Percentiles rank a stretch among this genome's conserved stretches.
These are phyloP conservation scores for Ochotona curzoniae DNA, from an alignment of 2,113 vertebrate species.

Conservation along the genomic window DNA sequence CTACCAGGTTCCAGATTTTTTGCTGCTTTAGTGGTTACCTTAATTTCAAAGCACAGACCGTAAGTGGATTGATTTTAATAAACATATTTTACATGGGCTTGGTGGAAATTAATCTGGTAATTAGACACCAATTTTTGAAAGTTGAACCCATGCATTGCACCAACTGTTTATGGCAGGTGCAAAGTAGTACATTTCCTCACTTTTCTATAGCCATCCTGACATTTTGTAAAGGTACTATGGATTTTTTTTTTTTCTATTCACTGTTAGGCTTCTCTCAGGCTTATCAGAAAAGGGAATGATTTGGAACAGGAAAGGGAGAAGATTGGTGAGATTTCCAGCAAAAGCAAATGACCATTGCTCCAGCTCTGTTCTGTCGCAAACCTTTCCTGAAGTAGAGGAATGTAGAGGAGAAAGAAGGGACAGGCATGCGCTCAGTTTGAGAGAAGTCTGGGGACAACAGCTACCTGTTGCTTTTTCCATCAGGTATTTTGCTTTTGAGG, in stretches of 20 bases:
- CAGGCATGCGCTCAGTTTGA: not conserved
- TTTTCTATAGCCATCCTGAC: not conserved
- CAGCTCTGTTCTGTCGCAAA: not conserved
- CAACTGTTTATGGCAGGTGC: not conserved
- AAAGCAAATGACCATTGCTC: not conserved
- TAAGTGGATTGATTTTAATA: conserved; percentile 52
- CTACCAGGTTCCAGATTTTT: conserved; percentile 64
- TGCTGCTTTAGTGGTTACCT: conserved; percentile 53
- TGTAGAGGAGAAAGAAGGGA: not conserved
- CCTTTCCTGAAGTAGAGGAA: not conserved
- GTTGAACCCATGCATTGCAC: not conserved
- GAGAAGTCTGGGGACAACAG: not conserved
- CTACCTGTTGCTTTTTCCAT: conserved; percentile 16
- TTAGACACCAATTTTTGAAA: not conserved
- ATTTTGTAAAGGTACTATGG: not conserved
- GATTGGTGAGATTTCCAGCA: not conserved
- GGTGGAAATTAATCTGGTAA: conserved; percentile 55
- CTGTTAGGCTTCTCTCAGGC: not conserved
- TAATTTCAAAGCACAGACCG: conserved; percentile 42
- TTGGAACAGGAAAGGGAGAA: not conserved
- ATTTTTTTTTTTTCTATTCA: not conserved
- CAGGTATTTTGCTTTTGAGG: conserved; percentile 18
- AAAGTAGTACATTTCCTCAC: not conserved
- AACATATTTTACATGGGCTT: conserved; percentile 39
- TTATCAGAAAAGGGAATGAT: not conserved